Percentiles rank a stretch among this genome's conserved stretches.
Conservation (phyloP, 1,140 invertebrate genomes). For the Euglossa dilemma region DNA sequence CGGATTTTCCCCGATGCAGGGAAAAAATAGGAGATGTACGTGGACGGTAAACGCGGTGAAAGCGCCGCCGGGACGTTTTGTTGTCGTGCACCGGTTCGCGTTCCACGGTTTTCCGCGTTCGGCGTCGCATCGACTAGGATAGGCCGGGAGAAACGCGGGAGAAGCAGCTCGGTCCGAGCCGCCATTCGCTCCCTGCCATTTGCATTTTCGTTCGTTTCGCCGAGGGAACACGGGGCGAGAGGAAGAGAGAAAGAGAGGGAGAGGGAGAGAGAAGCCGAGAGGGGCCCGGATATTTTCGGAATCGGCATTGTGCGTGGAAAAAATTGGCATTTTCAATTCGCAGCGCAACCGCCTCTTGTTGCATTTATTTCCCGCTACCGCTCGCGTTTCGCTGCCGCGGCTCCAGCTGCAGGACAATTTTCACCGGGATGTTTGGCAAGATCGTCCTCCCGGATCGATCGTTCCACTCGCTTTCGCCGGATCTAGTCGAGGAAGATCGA, state of each 20-base stretch:
- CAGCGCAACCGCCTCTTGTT: too few species aligned
- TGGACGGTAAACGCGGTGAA: conserved; percentile 27
- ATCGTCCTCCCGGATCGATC: background rate
- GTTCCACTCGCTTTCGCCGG: background rate
- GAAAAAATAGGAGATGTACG: conserved; percentile 10
- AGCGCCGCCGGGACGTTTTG: conserved; percentile 16
- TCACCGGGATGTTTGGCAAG: background rate
- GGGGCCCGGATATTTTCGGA: conserved; percentile 17
- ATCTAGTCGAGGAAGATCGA: background rate
- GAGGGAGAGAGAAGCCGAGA: background rate
- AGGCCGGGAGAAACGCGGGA: background rate
- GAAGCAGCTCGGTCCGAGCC: background rate
- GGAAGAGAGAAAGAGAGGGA: background rate
- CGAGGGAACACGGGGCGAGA: background rate
- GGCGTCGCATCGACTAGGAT: conserved; percentile 20
- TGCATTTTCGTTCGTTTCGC: conserved; percentile 1
- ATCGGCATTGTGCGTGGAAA: conserved; percentile 29
- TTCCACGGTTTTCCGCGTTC: conserved; percentile 19
- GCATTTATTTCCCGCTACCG: background rate
- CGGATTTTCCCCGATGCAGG: conserved; percentile 22
- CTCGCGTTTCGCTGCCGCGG: background rate
- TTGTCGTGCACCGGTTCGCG: conserved; percentile 8
- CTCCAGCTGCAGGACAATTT: background rate
- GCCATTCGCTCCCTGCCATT: background rate
- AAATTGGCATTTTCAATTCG: conserved; percentile 32